Percentiles rank a stretch among this genome's conserved stretches.
Evolutionary conservation across 37 sponge, comb jelly and placozoan genomes (phyloP).

Genomic region (Ephydatia muelleri): DNA sequence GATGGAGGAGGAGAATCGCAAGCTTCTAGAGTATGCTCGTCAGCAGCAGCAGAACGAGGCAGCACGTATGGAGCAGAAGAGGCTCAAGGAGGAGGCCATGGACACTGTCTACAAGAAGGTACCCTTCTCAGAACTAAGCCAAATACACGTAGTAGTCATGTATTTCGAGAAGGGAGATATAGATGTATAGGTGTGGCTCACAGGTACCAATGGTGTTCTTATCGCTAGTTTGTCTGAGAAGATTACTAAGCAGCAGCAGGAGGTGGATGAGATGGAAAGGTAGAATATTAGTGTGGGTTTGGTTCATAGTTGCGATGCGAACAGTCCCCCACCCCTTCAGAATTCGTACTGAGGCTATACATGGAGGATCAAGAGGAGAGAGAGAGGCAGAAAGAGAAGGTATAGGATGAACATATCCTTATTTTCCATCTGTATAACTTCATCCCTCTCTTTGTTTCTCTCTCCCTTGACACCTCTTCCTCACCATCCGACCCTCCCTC

Average conservation of each 20-base stretch:
- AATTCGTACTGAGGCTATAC: constrained; percentile 89
- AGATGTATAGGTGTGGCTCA: neutral
- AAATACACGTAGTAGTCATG: neutral
- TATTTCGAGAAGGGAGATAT: neutral
- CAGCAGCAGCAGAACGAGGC: constrained; percentile 88
- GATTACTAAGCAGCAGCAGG: constrained; percentile 40
- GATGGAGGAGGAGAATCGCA: constrained; percentile 95
- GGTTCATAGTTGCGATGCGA: neutral
- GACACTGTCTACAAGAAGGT: constrained; percentile 59
- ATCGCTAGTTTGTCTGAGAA: constrained; percentile 45
- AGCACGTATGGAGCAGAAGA: constrained; percentile 64
- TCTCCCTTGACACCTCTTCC: neutral
- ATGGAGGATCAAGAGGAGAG: constrained; percentile 93
- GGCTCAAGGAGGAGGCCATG: constrained; percentile 79
- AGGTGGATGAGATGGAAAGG: constrained; percentile 89
- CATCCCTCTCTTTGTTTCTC: neutral
- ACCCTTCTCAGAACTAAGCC: neutral
- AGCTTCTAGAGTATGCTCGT: constrained; percentile 85
- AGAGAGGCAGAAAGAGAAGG: constrained; percentile 86
- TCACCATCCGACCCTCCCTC: no score
- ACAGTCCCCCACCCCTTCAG: constrained; percentile 21
- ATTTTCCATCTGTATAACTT: neutral
- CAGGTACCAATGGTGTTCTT: neutral
- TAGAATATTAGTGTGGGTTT: constrained; percentile 5
- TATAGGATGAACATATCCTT: neutral